Percentiles rank a stretch among this genome's conserved stretches.
These are phyloP conservation scores for Phallusia fumigata DNA, from an alignment of 23 tunicate genomes.

Conservation along the genomic window DNA sequence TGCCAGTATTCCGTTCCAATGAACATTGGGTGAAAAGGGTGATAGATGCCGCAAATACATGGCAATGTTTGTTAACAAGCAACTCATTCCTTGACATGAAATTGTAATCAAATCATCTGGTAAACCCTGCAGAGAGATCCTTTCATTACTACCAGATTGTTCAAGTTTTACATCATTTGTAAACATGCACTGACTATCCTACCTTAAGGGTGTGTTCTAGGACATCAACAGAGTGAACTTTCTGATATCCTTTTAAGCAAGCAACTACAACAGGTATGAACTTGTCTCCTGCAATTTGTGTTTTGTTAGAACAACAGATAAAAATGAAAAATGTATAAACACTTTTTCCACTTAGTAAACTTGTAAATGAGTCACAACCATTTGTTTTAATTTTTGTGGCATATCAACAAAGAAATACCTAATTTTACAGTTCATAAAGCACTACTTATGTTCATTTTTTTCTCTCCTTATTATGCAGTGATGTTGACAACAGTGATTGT, in stretches of 20 bases:
- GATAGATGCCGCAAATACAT: constrained; percentile 30
- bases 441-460: background rate
- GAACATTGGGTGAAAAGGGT: constrained; percentile 10
- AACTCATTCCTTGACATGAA: background rate
- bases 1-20: constrained; percentile 27
- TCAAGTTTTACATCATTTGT: background rate
- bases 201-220: constrained; percentile 59
- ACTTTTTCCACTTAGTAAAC: too few relatives aligned
- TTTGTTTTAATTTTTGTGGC: too few relatives aligned
- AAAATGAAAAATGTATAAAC: too few relatives aligned
- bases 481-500: too few relatives aligned
- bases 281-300: constrained; percentile 22
- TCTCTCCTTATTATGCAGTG: too few relatives aligned
- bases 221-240: constrained; percentile 34
- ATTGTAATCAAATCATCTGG: constrained; percentile 24
- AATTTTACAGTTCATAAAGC: too few relatives aligned
- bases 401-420: too few relatives aligned
- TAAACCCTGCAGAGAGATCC: constrained; percentile 18
- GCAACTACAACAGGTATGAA: constrained; percentile 46
- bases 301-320: too few relatives aligned
- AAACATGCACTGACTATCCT: background rate
- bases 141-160: too few relatives aligned
- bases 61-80: constrained; percentile 42
- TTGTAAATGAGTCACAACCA: too few relatives aligned
- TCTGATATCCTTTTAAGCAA: constrained; percentile 59